These are phyloP conservation scores for Oscheius sp. DNA, from an alignment of 2,888 invertebrate genomes.

Conservation along the genomic window DNA sequence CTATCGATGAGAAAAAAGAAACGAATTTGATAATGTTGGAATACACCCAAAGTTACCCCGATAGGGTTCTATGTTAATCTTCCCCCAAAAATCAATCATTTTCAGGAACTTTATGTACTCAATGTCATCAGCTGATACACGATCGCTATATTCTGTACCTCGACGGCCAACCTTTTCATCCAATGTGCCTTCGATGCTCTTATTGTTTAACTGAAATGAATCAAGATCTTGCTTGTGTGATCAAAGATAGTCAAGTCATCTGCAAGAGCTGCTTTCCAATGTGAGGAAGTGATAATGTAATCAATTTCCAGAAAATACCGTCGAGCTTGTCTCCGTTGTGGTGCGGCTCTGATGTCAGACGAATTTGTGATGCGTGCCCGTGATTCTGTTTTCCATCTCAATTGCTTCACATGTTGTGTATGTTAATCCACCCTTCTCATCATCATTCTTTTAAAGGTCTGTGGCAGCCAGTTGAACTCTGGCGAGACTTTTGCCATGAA, in stretches of 20 bases:
- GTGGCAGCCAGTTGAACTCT: conserved; percentile 83
- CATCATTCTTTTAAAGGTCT: conserved; percentile 73
- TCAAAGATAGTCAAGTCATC: conserved; percentile 30
- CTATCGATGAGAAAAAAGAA: background rate
- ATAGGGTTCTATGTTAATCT: background rate
- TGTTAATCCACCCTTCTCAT: background rate
- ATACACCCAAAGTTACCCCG: background rate
- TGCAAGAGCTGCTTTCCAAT: conserved; percentile 24
- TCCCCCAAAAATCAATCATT: background rate
- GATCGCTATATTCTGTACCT: conserved; percentile 23
- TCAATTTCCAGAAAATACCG: conserved; percentile 81
- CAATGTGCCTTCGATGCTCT: conserved; percentile 31
- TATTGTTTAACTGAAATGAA: conserved; percentile 22
- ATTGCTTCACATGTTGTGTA: conserved; percentile 84
- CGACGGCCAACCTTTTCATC: conserved; percentile 32
- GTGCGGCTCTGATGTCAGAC: conserved; percentile 83
- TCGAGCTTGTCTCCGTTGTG: conserved; percentile 84
- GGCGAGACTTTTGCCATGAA: conserved; percentile 91
- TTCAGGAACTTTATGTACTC: conserved; percentile 24
- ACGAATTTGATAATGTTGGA: too few species aligned
- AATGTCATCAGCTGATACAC: conserved; percentile 22
- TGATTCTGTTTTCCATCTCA: conserved; percentile 86
- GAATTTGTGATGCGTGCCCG: conserved; percentile 90
- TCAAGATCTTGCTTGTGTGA: conserved; percentile 9
- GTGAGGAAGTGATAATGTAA: conserved; percentile 6